Conservation (phyloP, 2,113 vertebrate species). For the Ginglymostoma cirratum region DNA sequence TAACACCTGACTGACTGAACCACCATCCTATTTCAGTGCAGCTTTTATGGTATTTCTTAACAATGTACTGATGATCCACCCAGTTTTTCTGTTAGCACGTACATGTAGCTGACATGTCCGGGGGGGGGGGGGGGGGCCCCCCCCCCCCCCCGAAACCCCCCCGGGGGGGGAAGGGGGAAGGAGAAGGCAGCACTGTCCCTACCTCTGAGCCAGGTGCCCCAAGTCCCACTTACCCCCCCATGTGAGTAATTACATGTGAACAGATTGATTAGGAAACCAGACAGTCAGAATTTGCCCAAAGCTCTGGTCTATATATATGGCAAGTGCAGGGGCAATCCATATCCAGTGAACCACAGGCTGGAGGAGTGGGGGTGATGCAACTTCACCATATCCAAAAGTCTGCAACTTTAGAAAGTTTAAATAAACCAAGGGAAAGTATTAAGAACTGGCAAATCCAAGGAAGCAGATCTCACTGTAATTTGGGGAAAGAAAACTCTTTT, state of each 20-base stretch:
- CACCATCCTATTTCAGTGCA: not conserved
- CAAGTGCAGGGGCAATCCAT: no score
- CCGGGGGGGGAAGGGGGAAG: no score
- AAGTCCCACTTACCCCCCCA: no score
- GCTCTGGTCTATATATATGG: not conserved
- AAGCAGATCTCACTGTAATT: not conserved
- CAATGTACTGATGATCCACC: not conserved
- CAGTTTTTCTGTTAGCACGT: not conserved
- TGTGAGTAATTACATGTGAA: no score
- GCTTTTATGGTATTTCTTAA: not conserved
- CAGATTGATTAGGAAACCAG: no score
- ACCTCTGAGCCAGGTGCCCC: no score
- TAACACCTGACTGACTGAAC: not conserved
- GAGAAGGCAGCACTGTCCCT: no score
- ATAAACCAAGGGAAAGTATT: not conserved
- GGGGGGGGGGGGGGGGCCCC: no score
- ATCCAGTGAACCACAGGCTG: not conserved
- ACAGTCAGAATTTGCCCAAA: not conserved
- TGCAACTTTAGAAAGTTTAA: not conserved
- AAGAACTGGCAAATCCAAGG: not conserved
- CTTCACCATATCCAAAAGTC: not conserved
- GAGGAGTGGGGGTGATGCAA: not conserved
- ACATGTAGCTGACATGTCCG: not conserved
- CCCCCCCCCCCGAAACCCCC: no score
- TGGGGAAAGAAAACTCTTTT: not conserved